A percentile compares a stretch with the other conserved stretches of the same genome.
These are phyloP conservation scores for Desmodus rotundus DNA, from an alignment of 2,113 vertebrate genomes.

Conservation along the genomic window DNA sequence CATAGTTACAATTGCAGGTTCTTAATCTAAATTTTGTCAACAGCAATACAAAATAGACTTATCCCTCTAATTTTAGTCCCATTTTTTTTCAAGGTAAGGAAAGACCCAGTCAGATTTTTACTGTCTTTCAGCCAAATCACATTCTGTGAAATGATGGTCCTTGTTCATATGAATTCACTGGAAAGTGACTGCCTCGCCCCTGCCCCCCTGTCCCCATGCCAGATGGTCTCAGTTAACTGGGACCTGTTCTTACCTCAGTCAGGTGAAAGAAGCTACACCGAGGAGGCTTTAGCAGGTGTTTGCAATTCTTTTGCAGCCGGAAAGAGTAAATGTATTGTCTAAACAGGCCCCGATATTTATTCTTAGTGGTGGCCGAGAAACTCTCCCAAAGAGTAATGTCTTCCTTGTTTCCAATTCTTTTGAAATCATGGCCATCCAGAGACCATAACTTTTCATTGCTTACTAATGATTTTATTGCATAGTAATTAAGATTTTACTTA, in stretches of 20 bases:
- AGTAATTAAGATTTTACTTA: background rate
- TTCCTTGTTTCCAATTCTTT: background rate
- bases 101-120: background rate
- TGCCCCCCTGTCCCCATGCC: background rate
- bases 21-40: slow-evolving; percentile 5
- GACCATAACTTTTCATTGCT: background rate
- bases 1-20: background rate
- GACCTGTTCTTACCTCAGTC: background rate
- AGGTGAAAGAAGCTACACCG: background rate
- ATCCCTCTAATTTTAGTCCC: background rate
- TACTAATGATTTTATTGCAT: background rate
- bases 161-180: background rate
- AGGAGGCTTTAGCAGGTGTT: background rate
- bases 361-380: background rate
- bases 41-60: background rate
- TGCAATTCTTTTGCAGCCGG: background rate
- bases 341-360: background rate
- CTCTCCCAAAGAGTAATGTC: background rate
- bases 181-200: background rate
- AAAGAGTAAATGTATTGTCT: background rate
- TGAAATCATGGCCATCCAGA: background rate
- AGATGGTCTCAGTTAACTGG: background rate
- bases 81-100: background rate
- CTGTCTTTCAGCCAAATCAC: background rate
- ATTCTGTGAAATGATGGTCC: background rate